Percentiles rank a stretch among this genome's conserved stretches.
Evolutionary conservation across 2,113 vertebrate genomes (phyloP).

Genomic region (Heterochromis multidens): DNA sequence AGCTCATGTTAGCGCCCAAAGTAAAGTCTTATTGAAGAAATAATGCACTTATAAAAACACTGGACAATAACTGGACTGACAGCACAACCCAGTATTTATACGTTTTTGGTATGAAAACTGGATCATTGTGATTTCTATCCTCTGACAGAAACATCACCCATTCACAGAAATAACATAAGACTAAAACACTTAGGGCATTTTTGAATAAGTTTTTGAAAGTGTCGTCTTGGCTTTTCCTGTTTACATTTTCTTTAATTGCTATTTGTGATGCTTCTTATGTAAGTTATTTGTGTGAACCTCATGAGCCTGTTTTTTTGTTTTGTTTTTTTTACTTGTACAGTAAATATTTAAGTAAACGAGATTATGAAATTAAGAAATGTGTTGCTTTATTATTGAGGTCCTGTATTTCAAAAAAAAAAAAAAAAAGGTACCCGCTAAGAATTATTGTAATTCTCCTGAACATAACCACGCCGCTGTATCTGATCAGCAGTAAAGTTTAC

Average conservation of each 20-base stretch:
- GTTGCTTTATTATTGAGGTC: not conserved
- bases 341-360: constrained; percentile 81
- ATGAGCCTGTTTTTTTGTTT: constrained; percentile 9
- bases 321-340: constrained; percentile 66
- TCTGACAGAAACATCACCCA: not conserved
- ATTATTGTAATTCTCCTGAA: not conserved
- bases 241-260: constrained; percentile 66
- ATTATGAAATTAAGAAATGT: constrained; percentile 35
- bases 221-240: constrained; percentile 64
- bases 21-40: constrained; percentile 79
- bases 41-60: constrained; percentile 64
- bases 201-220: constrained; percentile 51
- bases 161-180: constrained; percentile 11
- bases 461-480: not conserved
- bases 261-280: constrained; percentile 58
- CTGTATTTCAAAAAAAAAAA: not conserved
- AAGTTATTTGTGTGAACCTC: constrained; percentile 76
- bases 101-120: constrained; percentile 31
- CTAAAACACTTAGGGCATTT: constrained; percentile 66
- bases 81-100: constrained; percentile 33
- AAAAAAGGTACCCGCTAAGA: not conserved
- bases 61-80: constrained; percentile 70
- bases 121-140: constrained; percentile 12
- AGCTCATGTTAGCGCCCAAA: constrained; percentile 86
- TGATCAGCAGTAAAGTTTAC: constrained; percentile 4